Conservation (phyloP, 1,140 invertebrate species). For the Chlorops oryzae region DNA sequence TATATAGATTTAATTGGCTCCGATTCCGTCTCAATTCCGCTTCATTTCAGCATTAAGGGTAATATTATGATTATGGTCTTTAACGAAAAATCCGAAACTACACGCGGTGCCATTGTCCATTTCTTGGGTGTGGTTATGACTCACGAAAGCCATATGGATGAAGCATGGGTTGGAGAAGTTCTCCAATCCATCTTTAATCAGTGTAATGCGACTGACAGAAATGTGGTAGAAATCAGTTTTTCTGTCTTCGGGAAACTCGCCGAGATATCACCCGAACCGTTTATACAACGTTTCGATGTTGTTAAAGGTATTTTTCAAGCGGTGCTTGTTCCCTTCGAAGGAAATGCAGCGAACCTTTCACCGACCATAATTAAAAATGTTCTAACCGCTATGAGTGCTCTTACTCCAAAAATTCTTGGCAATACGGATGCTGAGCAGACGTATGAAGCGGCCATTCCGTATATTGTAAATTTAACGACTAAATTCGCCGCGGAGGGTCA, state of each 20-base stretch:
- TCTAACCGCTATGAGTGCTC: slow-evolving; percentile 27
- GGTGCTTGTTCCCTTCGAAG: slow-evolving; percentile 27
- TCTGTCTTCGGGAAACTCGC: slow-evolving; percentile 38
- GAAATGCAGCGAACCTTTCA: slow-evolving; percentile 27
- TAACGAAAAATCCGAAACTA: slow-evolving; percentile 56
- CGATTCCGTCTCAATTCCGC: no score
- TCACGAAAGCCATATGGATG: slow-evolving; percentile 60
- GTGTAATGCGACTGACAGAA: slow-evolving; percentile 28
- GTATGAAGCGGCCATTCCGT: slow-evolving; percentile 59
- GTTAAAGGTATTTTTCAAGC: slow-evolving; percentile 33
- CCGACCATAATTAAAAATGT: slow-evolving; percentile 36
- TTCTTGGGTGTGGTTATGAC: slow-evolving; percentile 63
- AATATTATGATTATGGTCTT: slow-evolving; percentile 55
- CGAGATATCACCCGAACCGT: slow-evolving; percentile 42
- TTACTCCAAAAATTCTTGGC: slow-evolving; percentile 37
- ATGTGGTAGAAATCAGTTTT: slow-evolving; percentile 39
- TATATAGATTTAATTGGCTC: no score
- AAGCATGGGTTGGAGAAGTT: slow-evolving; percentile 59
- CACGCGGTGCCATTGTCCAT: slow-evolving; percentile 60
- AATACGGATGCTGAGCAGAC: slow-evolving; percentile 46
- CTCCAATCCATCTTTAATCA: slow-evolving; percentile 56
- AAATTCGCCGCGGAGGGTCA: slow-evolving; percentile 53
- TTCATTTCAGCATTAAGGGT: slow-evolving; percentile 56
- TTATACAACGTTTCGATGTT: slow-evolving; percentile 35
- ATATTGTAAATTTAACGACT: slow-evolving; percentile 56